Percentiles rank a stretch among this genome's conserved stretches.
phyloP scores from a whole-genome alignment of 1,140 invertebrate genomes.

The Protaetia brevitarsis region DNA sequence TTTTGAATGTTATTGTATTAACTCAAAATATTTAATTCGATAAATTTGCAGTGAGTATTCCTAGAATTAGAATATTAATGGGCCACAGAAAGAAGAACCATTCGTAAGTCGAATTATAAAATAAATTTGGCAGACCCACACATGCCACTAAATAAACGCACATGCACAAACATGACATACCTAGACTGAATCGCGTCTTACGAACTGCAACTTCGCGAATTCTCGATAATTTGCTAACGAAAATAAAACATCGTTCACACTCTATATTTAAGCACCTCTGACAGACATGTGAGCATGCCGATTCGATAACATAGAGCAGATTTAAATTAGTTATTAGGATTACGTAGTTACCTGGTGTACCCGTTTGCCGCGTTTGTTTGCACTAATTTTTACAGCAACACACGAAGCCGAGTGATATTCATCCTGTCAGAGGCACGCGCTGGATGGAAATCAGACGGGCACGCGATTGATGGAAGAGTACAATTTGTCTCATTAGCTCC shows the following conservation, averaged over 20 bases:
- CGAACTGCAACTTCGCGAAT: neutral
- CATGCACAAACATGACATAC: neutral
- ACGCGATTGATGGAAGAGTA: neutral
- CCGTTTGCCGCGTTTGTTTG: slow-evolving; percentile 23
- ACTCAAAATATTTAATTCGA: slow-evolving; percentile 1
- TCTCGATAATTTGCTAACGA: slow-evolving; percentile 2
- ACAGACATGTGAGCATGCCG: slow-evolving; percentile 19
- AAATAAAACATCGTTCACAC: slow-evolving; percentile 26
- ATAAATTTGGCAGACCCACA: neutral
- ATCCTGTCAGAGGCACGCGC: too few relatives aligned
- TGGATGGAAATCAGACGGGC: neutral
- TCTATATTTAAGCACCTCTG: slow-evolving; percentile 21
- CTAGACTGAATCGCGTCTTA: neutral
- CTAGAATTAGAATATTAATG: too few relatives aligned
- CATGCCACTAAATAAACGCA: neutral
- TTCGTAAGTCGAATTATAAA: neutral
- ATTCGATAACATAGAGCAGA: slow-evolving; percentile 18
- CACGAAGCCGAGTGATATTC: too few relatives aligned
- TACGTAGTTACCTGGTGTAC: neutral
- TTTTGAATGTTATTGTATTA: slow-evolving; percentile 4
- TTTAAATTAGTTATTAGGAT: slow-evolving; percentile 21
- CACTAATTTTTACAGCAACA: slow-evolving; percentile 21
- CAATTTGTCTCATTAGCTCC: neutral
- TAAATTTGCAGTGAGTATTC: too few relatives aligned
- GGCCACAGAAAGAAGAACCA: neutral